Conservation (phyloP, 1,140 invertebrate species). For the Zaprionus vittiger region DNA sequence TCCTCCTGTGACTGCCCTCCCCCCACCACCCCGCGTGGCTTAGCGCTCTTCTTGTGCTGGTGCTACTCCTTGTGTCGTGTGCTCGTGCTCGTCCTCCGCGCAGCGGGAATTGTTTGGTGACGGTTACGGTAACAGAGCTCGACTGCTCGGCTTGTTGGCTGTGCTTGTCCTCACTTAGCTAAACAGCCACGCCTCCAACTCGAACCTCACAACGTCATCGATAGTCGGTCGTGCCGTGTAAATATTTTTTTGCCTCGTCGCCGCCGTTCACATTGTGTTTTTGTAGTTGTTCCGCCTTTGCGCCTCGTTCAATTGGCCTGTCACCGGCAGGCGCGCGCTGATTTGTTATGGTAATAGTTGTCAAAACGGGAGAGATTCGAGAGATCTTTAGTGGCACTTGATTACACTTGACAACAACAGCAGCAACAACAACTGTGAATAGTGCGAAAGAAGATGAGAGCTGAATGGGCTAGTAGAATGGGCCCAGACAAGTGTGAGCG, state of each 20-base stretch:
- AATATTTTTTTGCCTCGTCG: conserved; percentile 55
- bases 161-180: not conserved
- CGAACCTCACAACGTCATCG: conserved; percentile 20
- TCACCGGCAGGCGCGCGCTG: conserved; percentile 74
- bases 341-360: conserved; percentile 82
- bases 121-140: conserved; percentile 29
- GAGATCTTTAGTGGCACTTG: conserved; percentile 77
- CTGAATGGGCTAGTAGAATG: conserved; percentile 30
- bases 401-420: conserved; percentile 64
- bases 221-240: conserved; percentile 62
- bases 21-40: too few relatives aligned
- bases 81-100: conserved; percentile 20
- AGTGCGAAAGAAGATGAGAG: conserved; percentile 35
- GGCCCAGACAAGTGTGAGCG: conserved; percentile 37
- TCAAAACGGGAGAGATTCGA: conserved; percentile 74
- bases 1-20: conserved; percentile 9
- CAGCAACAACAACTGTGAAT: conserved; percentile 12
- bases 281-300: conserved; percentile 49
- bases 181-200: conserved; percentile 4
- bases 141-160: conserved; percentile 32
- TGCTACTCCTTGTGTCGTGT: not conserved
- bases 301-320: conserved; percentile 77
- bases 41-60: not conserved
- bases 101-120: conserved; percentile 48
- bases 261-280: conserved; percentile 22